Percentiles rank a stretch among this genome's conserved stretches.
These are phyloP conservation scores for Corydoras sp. DNA, from an alignment of 2,113 vertebrate genomes.

Conservation along the genomic window DNA sequence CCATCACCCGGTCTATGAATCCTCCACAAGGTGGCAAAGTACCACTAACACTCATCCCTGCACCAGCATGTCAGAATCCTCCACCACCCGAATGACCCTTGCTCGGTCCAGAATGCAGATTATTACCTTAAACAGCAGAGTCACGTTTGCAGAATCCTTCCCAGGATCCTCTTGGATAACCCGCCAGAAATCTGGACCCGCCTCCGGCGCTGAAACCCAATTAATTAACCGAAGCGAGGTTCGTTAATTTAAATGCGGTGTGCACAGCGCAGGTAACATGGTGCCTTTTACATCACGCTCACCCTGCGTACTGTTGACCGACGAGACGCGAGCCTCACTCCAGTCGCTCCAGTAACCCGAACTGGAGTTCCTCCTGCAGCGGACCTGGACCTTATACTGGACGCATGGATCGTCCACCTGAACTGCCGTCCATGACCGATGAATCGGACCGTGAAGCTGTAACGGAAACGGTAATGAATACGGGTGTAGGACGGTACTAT, in stretches of 20 bases:
- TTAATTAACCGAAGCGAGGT: too few relatives aligned
- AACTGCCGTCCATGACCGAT: constrained; percentile 37
- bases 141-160: constrained; percentile 71
- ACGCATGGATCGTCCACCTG: constrained; percentile 65
- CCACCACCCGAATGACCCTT: too few relatives aligned
- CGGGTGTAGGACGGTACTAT: background rate
- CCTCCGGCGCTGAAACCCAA: constrained; percentile 72
- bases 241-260: background rate
- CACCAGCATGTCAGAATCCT: too few relatives aligned
- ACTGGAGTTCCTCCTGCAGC: constrained; percentile 64
- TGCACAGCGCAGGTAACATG: background rate
- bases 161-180: constrained; percentile 58
- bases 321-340: constrained; percentile 65
- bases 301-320: constrained; percentile 76
- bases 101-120: background rate
- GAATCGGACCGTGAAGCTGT: constrained; percentile 52
- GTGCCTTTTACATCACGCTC: background rate
- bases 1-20: too few relatives aligned
- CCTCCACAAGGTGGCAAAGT: too few relatives aligned
- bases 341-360: constrained; percentile 82
- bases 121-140: constrained; percentile 83
- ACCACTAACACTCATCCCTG: too few relatives aligned
- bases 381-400: constrained; percentile 69
- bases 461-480: background rate
- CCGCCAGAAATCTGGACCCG: constrained; percentile 88